Percentiles rank a stretch among this genome's conserved stretches.
These are phyloP conservation scores for Ceriagrion tenellum DNA, from an alignment of 2,888 invertebrate genomes.

Conservation along the genomic window DNA sequence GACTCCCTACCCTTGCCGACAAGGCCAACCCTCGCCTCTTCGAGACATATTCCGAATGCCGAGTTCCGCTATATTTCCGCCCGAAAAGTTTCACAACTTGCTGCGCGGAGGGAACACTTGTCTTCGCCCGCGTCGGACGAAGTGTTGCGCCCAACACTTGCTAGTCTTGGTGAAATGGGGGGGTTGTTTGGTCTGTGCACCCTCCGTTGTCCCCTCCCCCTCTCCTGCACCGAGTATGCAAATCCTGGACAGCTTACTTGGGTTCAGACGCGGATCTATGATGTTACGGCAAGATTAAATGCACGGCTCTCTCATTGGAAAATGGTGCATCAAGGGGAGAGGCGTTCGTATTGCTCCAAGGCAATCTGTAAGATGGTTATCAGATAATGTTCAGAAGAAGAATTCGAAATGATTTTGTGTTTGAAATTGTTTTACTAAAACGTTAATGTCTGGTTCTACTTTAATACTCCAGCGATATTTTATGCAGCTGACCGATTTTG, in stretches of 20 bases:
- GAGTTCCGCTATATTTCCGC: neutral
- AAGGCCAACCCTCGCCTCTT: neutral
- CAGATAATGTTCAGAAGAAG: no score
- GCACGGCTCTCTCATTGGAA: neutral
- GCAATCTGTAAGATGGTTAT: no score
- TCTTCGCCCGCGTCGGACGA: neutral
- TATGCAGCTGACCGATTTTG: no score
- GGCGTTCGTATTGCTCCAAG: no score
- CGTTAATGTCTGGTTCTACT: no score
- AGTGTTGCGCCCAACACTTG: neutral
- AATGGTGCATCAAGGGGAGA: no score
- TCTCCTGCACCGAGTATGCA: neutral
- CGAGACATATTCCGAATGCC: neutral
- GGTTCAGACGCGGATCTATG: neutral
- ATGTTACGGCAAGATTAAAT: neutral
- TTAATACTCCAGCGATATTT: no score
- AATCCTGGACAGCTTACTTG: neutral
- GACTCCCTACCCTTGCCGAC: neutral
- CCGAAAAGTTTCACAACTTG: neutral
- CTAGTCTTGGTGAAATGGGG: neutral
- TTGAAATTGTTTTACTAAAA: no score
- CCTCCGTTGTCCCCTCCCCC: neutral
- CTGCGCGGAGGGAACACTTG: neutral
- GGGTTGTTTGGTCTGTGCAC: neutral
- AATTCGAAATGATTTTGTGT: no score